phyloP scores from a whole-genome alignment of 2,113 vertebrate genomes.

The Hemicordylus capensis region DNA sequence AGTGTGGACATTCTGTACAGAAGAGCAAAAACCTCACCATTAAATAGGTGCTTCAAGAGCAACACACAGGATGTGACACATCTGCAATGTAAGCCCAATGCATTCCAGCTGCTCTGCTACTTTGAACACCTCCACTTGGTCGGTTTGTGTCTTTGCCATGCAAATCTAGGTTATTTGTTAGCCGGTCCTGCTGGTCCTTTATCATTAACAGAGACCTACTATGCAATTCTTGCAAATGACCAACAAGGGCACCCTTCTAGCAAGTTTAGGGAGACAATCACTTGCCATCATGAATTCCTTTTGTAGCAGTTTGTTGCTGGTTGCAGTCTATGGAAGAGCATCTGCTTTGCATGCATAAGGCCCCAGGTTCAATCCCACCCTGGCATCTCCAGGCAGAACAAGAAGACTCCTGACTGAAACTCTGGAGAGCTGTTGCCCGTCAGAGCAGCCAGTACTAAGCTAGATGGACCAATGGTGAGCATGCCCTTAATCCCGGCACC shows the following conservation, averaged over 20 bases:
- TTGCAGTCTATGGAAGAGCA: conserved; percentile 77
- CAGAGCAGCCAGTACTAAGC: too few species aligned
- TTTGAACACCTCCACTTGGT: conserved; percentile 37
- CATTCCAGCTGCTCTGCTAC: conserved; percentile 11
- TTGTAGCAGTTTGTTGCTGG: conserved; percentile 80
- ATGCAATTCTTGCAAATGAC: conserved; percentile 55
- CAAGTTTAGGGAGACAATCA: conserved; percentile 76
- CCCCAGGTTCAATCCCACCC: too few species aligned
- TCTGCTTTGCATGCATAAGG: too few species aligned
- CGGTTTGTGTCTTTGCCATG: not conserved
- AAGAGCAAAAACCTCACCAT: conserved; percentile 34
- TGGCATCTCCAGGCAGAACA: too few species aligned
- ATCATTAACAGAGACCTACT: conserved; percentile 68
- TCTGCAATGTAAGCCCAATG: not conserved
- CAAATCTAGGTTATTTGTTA: conserved; percentile 31
- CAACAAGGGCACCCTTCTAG: conserved; percentile 72
- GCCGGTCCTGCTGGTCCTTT: conserved; percentile 24
- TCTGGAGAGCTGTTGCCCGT: too few species aligned
- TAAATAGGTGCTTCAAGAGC: conserved; percentile 38
- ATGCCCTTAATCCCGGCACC: too few species aligned
- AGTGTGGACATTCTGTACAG: conserved; percentile 14
- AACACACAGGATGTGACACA: not conserved
- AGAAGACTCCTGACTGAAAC: too few species aligned
- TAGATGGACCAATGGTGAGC: too few species aligned
- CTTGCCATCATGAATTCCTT: conserved; percentile 80